Base-by-base conservation (phyloP, 92 coral and sea anemone species). In the Porites lobata region DNA sequence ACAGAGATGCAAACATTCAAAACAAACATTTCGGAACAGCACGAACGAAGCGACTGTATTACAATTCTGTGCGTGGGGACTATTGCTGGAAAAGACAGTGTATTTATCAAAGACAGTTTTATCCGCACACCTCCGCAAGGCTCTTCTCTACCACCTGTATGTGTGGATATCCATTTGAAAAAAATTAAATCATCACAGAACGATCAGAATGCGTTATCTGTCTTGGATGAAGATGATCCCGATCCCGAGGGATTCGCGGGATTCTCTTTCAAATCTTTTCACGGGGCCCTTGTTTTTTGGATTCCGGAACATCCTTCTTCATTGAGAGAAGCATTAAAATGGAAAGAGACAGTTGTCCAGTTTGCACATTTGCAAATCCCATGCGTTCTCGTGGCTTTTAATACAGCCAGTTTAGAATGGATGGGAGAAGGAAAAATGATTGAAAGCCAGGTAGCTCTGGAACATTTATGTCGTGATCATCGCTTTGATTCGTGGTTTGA, bases 1-100 rank as follows among this genome's bases (percentile, higher is more conserved):
- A 76, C 69, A 0, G 85, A 81, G 67, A 24, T 81, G 85, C 17
- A 51, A 69, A 81, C 85, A 8, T 81, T 81, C 43, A 81, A 81
- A 70, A 81, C 86, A 56, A 81, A 69, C 32, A 53, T 38, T 10
- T 59, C 9, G 8, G 53, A 9, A 1, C 69, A 58, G 9, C 62
- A 9, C 11, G 58, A 47, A n/a, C 59, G 24, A 20, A 26, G 29
- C 47, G 22, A 17, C 2, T 38, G 0, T 12, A 4, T 15, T 9
- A 65, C 56, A 21, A 21, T 76, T 24, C 21, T 76, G 12, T 76
- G 66, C n/a, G 80, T 24, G 20, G 73, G 70, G 8, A 79, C 73
- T 11, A 64, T 79, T 21, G 50, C 68, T 11, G 58, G 57, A 50
- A 65, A 64, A 13, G 21, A 65, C 13, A 20, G 0, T 51, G 59